A percentile compares a stretch with the other conserved stretches of the same genome.
Conservation (phyloP, 53 echinoderm and acorn worm genomes). For the Actinopyga echinites region DNA sequence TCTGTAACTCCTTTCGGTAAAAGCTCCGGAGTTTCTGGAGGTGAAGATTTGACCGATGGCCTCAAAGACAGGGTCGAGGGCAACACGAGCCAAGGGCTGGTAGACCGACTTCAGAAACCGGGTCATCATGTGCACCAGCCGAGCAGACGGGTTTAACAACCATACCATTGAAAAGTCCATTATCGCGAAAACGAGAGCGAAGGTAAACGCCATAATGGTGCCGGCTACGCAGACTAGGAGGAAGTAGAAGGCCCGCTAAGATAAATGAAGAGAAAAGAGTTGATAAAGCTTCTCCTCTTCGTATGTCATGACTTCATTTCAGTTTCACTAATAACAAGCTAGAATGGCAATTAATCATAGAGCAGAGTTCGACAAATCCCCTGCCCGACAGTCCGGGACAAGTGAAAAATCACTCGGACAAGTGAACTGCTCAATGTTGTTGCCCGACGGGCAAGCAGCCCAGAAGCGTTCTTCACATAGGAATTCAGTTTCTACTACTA, state of each 20-base stretch:
- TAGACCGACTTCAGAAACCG: background rate
- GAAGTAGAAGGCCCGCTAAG: constrained; percentile 49
- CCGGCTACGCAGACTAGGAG: constrained; percentile 48
- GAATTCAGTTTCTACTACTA: too few relatives aligned
- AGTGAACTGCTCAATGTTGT: too few relatives aligned
- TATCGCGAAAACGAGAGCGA: constrained; percentile 58
- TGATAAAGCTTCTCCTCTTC: too few relatives aligned
- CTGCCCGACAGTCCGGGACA: too few relatives aligned
- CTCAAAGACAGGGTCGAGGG: constrained; percentile 39
- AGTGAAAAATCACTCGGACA: too few relatives aligned
- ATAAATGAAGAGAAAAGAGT: background rate
- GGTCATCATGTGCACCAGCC: background rate
- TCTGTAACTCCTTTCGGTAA: constrained; percentile 20
- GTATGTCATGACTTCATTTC: too few relatives aligned
- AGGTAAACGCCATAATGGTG: constrained; percentile 49
- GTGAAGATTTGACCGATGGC: constrained; percentile 13
- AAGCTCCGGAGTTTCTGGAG: background rate
- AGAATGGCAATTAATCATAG: too few relatives aligned
- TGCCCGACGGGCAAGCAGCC: too few relatives aligned
- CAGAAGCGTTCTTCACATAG: too few relatives aligned
- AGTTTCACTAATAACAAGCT: too few relatives aligned
- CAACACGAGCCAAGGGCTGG: background rate
- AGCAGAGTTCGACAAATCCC: too few relatives aligned
- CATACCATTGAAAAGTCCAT: constrained; percentile 49
- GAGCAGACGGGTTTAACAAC: constrained; percentile 42